phyloP scores from a whole-genome alignment of 2,888 invertebrate species.

The Volucella zonaria region DNA sequence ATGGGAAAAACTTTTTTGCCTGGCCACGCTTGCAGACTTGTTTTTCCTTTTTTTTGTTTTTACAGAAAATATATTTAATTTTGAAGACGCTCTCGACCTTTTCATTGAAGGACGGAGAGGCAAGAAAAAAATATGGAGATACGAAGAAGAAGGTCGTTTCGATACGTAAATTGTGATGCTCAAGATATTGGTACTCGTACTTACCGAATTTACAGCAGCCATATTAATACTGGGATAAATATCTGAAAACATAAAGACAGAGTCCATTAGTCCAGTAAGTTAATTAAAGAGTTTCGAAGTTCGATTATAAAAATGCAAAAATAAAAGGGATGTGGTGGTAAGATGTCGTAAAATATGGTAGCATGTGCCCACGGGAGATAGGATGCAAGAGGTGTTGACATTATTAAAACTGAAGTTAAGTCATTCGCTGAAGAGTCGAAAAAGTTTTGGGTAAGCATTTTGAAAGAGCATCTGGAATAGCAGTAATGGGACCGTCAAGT shows the following conservation, averaged over 20 bases:
- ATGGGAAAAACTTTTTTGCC: constrained; percentile 29
- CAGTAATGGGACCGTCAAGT: too few species aligned
- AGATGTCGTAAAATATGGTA: too few species aligned
- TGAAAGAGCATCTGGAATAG: too few species aligned
- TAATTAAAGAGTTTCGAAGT: constrained; percentile 40
- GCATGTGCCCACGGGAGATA: too few species aligned
- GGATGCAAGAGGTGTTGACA: too few species aligned
- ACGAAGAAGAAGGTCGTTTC: constrained; percentile 7
- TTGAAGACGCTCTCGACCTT: constrained; percentile 23
- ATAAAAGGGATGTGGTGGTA: not conserved
- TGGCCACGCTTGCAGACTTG: not conserved
- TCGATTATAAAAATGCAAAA: constrained; percentile 25
- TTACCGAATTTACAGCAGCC: constrained; percentile 82
- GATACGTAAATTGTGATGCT: constrained; percentile 41
- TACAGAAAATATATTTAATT: constrained; percentile 64
- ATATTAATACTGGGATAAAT: constrained; percentile 76
- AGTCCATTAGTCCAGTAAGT: constrained; percentile 50
- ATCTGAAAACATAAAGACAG: constrained; percentile 55
- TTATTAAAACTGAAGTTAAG: too few species aligned
- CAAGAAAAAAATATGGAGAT: too few species aligned
- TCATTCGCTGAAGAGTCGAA: too few species aligned
- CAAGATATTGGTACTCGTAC: constrained; percentile 73
- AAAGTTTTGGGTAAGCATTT: too few species aligned
- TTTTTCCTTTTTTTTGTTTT: not conserved
- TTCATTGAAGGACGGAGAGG: not conserved